These are phyloP conservation scores for Pristionchus fissidentatus DNA, from an alignment of 2,888 invertebrate genomes.

Conservation along the genomic window DNA sequence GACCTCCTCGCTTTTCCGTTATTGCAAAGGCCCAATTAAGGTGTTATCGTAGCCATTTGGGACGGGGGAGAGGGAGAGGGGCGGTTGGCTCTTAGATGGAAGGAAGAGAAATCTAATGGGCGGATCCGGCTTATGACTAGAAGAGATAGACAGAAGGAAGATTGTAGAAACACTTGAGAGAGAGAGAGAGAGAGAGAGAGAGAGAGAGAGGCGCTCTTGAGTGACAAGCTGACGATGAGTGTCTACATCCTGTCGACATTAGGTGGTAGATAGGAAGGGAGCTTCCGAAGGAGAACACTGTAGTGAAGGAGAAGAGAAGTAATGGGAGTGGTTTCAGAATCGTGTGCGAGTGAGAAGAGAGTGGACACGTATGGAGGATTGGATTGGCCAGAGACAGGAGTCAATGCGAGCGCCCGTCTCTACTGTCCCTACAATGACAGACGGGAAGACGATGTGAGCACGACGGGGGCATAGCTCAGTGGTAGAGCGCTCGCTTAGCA, in stretches of 20 bases:
- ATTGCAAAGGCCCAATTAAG: slow-evolving; percentile 37
- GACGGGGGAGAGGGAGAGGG: slow-evolving; percentile 11
- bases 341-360: slow-evolving; percentile 65
- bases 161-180: background rate
- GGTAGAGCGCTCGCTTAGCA: slow-evolving; percentile 48
- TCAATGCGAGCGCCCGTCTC: slow-evolving; percentile 59
- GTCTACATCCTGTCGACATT: background rate
- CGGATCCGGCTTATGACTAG: background rate
- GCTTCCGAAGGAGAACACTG: background rate
- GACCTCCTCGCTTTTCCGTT: slow-evolving; percentile 26
- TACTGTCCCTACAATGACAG: slow-evolving; percentile 53
- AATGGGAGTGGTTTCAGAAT: slow-evolving; percentile 56
- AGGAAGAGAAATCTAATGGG: background rate
- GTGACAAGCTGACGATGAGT: background rate
- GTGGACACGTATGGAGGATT: slow-evolving; percentile 71
- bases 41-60: slow-evolving; percentile 36
- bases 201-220: background rate
- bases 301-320: background rate
- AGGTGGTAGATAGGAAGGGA: background rate
- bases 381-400: slow-evolving; percentile 67
- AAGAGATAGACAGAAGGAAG: background rate
- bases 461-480: slow-evolving; percentile 38
- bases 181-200: background rate
- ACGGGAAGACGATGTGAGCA: slow-evolving; percentile 2
- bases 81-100: slow-evolving; percentile 18